phyloP scores from a whole-genome alignment of 2,888 invertebrate genomes.

The Conistra vaccinii region DNA sequence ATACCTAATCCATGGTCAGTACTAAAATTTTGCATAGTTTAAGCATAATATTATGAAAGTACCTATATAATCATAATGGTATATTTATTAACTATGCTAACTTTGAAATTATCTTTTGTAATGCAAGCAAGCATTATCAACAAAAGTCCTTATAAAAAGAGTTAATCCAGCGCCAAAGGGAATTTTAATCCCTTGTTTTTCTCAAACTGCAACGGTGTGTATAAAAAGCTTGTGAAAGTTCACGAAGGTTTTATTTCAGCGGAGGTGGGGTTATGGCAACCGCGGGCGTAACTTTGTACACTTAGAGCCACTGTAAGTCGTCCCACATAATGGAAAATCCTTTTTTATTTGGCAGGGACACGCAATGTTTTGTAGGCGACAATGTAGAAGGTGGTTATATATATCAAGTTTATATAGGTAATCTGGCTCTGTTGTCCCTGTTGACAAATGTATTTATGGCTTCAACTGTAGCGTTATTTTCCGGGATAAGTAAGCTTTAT shows the following conservation, averaged over 20 bases:
- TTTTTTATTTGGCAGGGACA: constrained; percentile 78
- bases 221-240: constrained; percentile 79
- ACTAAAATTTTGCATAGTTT: neutral
- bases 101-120: constrained; percentile 18
- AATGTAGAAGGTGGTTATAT: constrained; percentile 58
- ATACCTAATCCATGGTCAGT: neutral
- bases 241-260: constrained; percentile 78
- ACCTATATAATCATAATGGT: neutral
- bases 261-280: constrained; percentile 75
- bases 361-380: constrained; percentile 72
- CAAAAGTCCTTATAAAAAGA: constrained; percentile 61
- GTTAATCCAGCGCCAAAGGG: constrained; percentile 67
- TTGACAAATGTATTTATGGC: constrained; percentile 68
- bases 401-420: constrained; percentile 63
- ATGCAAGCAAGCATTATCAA: constrained; percentile 22
- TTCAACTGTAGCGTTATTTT: constrained; percentile 58
- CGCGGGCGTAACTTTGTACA: constrained; percentile 80
- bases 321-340: constrained; percentile 81
- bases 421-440: constrained; percentile 64
- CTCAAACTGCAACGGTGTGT: constrained; percentile 75
- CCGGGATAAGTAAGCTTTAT: constrained; percentile 61
- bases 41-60: neutral
- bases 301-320: constrained; percentile 80
- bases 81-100: neutral
- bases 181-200: constrained; percentile 77